Conservation (phyloP, 2,888 invertebrate species). For the Nudaria mundana region DNA sequence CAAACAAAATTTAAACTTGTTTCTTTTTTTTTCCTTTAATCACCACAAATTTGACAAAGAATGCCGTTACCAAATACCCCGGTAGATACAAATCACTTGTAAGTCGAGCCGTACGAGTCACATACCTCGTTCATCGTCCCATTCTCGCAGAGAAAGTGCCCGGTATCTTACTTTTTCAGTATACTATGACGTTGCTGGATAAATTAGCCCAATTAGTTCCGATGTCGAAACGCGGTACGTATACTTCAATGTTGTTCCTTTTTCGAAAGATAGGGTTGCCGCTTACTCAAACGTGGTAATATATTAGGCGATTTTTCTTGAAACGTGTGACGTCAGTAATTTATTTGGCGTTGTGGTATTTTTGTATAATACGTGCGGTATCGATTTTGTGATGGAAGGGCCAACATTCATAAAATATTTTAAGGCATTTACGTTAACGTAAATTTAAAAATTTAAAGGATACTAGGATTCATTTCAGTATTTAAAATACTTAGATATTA, state of each 20-base stretch:
- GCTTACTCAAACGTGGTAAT: constrained; percentile 22
- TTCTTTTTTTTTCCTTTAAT: not conserved
- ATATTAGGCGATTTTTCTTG: constrained; percentile 26
- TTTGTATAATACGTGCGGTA: constrained; percentile 1
- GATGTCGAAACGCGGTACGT: constrained; percentile 33
- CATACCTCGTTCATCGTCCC: constrained; percentile 25
- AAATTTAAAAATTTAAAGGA: too few species aligned
- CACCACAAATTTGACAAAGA: constrained; percentile 10
- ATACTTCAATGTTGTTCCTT: constrained; percentile 23
- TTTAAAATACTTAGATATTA: too few species aligned
- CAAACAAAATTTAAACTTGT: too few species aligned
- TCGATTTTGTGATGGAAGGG: not conserved
- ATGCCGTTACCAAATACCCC: constrained; percentile 26
- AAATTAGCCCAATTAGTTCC: constrained; percentile 63
- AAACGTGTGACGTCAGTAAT: constrained; percentile 19
- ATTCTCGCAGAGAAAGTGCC: constrained; percentile 13
- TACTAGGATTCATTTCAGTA: too few species aligned
- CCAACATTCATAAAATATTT: too few species aligned
- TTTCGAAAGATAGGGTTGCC: constrained; percentile 34
- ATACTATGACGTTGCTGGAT: constrained; percentile 35
- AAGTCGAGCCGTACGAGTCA: constrained; percentile 49
- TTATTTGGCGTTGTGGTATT: constrained; percentile 13
- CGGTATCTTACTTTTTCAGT: constrained; percentile 14
- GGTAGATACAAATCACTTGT: constrained; percentile 54
- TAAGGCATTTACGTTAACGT: too few species aligned